Evolutionary conservation across 2,888 invertebrate species (phyloP), one percentile per base, ranked within the genome.

Genomic region (Eristalis arbustorum): DNA sequence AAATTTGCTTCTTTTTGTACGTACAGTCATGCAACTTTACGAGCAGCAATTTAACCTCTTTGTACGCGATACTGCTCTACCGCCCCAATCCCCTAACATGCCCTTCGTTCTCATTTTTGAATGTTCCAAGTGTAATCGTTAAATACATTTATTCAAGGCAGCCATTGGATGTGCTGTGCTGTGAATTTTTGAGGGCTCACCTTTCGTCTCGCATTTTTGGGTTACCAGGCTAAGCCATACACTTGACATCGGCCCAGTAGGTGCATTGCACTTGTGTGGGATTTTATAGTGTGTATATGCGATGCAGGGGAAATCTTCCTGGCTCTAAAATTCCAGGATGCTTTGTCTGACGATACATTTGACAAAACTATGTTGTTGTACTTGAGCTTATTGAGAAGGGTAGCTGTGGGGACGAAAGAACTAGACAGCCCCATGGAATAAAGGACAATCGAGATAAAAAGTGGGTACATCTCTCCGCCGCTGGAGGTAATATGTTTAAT

Each of bases 211-310:
- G 31, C 13, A 57, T 78, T 78, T 31, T 59, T 59, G 42, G 78
- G 71, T 71, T 56, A 78, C 42, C 23, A 42, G 78, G 71, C 59
- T 69, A 71, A 42, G 71, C 66, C 56, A 59, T 42, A n/a, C 62
- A 64, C 18, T 49, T 49, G 49, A 49, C 49, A 49, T 18, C 8
- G 49, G n/a, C 18, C 18, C n/a, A n/a, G 61, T 62, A 25, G 59
- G 34, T 59, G 66, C 37, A 37, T 10, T 37, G 37, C 37, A 37
- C 13, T 37, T 37, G 13, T 13, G 13, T 37, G 37, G 3, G 31
- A 31, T 31, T 31, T 31, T 10, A 1, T 3, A 31, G 31, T 6
- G 31, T 31, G 8, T 31, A 31, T 3, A 13, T 11, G 37, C 3
- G 37, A 37, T 2, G 37, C 37, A 37, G 37, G 13, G 37, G 37